Evolutionary conservation across 2,888 invertebrate genomes (phyloP).

Genomic region (Himalopsyche kuldschensis): DNA sequence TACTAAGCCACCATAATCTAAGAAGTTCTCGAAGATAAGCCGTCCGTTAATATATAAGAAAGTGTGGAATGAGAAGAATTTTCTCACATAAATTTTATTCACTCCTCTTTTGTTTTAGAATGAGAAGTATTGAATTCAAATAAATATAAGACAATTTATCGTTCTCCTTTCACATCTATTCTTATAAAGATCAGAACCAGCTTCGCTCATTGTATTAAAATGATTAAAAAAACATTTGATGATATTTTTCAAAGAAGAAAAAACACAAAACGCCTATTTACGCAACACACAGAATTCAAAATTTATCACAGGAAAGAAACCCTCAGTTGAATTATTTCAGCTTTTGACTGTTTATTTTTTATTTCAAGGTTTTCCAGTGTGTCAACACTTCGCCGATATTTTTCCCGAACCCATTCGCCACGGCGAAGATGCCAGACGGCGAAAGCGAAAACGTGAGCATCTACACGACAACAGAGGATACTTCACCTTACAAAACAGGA

Average conservation of each 20-base stretch:
- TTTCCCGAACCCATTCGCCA: conserved; percentile 24
- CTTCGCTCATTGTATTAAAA: too few relatives aligned
- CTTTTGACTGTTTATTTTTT: not conserved
- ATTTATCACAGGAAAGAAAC: too few relatives aligned
- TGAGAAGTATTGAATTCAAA: too few relatives aligned
- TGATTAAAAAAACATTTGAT: not conserved
- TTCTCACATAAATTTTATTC: too few relatives aligned
- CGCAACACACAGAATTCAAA: too few relatives aligned
- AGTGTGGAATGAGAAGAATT: not conserved
- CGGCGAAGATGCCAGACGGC: conserved; percentile 9
- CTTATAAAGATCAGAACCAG: too few relatives aligned
- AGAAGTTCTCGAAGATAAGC: too few relatives aligned
- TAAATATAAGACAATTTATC: too few relatives aligned
- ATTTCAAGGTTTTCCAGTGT: not conserved
- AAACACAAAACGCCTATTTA: too few relatives aligned
- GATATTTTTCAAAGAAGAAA: not conserved
- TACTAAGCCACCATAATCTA: too few relatives aligned
- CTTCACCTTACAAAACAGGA: conserved; percentile 43
- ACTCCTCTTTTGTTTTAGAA: too few relatives aligned
- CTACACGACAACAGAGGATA: conserved; percentile 47
- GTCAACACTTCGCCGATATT: conserved; percentile 27
- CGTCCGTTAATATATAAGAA: not conserved
- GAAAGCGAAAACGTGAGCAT: conserved; percentile 47
- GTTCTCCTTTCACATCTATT: too few relatives aligned
- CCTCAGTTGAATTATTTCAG: not conserved